Percentiles rank a stretch among this genome's conserved stretches.
Conservation (phyloP, 2,888 invertebrate species). For the Trisateles emortualis region DNA sequence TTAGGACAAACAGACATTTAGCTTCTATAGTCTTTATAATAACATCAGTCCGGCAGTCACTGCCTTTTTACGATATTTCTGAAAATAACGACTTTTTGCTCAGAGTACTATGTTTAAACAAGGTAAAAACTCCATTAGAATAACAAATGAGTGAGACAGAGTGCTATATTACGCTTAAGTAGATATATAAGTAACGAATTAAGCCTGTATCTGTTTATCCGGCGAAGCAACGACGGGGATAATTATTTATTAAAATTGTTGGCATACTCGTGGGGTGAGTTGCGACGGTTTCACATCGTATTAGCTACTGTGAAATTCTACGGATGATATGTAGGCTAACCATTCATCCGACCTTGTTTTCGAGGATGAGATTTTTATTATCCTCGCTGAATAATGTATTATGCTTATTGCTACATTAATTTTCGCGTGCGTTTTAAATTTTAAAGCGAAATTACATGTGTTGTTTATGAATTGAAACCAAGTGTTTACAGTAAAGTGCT, state of each 20-base stretch:
- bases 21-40: too few relatives aligned
- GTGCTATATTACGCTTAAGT: constrained; percentile 30
- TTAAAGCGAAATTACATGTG: constrained; percentile 1
- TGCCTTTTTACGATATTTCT: too few relatives aligned
- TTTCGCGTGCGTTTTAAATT: constrained; percentile 12
- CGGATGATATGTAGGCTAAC: constrained; percentile 53
- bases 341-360: constrained; percentile 46
- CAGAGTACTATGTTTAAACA: not conserved
- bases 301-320: constrained; percentile 62
- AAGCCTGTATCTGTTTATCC: constrained; percentile 71
- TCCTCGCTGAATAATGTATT: constrained; percentile 41
- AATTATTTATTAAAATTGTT: constrained; percentile 84
- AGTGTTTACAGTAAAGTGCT: too few relatives aligned
- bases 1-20: too few relatives aligned
- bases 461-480: constrained; percentile 4
- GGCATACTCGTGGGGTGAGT: constrained; percentile 60
- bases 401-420: constrained; percentile 42
- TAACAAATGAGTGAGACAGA: constrained; percentile 26
- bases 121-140: constrained; percentile 3
- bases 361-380: constrained; percentile 47
- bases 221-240: constrained; percentile 59
- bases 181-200: constrained; percentile 59
- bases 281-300: constrained; percentile 53
- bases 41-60: too few relatives aligned
- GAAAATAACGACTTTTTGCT: too few relatives aligned